Conservation (phyloP, 2,113 vertebrate species). For the Plotosus lineatus region DNA sequence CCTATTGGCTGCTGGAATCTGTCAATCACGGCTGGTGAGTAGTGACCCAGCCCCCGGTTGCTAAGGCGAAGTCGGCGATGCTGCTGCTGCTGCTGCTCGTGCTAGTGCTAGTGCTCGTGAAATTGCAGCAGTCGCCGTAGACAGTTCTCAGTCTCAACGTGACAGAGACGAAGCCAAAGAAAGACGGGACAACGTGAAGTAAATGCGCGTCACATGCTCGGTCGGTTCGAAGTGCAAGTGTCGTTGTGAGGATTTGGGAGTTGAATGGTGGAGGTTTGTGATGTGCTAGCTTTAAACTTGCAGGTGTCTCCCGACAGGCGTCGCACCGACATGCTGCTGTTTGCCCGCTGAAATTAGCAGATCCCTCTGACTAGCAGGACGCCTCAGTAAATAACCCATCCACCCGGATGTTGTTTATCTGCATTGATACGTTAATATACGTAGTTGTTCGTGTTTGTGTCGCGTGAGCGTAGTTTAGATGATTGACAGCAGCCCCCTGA, state of each 20-base stretch:
- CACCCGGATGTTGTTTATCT: conserved; percentile 6
- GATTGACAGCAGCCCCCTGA: background rate
- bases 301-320: conserved; percentile 68
- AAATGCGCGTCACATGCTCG: conserved; percentile 15
- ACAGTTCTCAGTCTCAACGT: conserved; percentile 37
- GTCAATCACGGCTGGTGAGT: conserved; percentile 57
- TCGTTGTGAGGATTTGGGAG: conserved; percentile 31
- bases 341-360: conserved; percentile 40
- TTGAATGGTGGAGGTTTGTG: conserved; percentile 56
- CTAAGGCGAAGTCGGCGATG: conserved; percentile 67
- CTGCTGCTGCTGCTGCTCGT: conserved; percentile 63
- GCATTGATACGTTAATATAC: background rate
- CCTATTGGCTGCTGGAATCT: conserved; percentile 57
- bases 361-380: conserved; percentile 21
- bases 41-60: conserved; percentile 62
- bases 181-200: conserved; percentile 39
- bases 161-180: conserved; percentile 31
- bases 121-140: conserved; percentile 50
- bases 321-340: conserved; percentile 61
- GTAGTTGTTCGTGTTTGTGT: background rate
- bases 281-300: conserved; percentile 58
- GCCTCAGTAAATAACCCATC: conserved; percentile 14
- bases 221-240: conserved; percentile 11
- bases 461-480: background rate
- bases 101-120: conserved; percentile 63